These are phyloP conservation scores for Zalophus californianus DNA, from an alignment of 2,797 vertebrate species.

Conservation along the genomic window DNA sequence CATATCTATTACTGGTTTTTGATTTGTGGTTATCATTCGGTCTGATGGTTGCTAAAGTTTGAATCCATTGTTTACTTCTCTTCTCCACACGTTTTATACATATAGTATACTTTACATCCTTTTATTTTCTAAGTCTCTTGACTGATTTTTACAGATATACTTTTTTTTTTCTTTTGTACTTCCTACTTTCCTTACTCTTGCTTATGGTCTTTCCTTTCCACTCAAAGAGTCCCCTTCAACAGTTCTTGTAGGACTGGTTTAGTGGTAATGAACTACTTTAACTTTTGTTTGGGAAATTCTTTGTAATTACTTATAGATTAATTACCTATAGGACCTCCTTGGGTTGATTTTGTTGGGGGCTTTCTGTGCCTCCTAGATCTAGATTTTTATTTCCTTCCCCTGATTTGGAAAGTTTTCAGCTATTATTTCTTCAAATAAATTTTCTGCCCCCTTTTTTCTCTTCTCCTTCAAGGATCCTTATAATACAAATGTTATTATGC, in stretches of 20 bases:
- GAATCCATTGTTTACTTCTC: background rate
- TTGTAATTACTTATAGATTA: too few relatives aligned
- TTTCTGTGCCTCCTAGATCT: background rate
- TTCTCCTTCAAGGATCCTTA: background rate
- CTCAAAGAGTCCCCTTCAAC: background rate
- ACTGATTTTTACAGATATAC: background rate
- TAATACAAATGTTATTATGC: background rate
- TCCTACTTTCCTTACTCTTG: background rate
- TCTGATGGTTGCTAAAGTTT: background rate
- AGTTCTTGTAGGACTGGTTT: background rate
- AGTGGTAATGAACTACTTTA: background rate
- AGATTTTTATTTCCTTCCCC: background rate
- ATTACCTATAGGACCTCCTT: background rate
- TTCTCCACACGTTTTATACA: background rate
- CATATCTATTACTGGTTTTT: background rate
- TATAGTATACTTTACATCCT: background rate
- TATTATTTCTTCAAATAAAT: background rate
- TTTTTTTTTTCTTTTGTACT: background rate
- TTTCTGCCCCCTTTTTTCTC: background rate
- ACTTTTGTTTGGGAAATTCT: background rate
- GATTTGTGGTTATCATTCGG: background rate
- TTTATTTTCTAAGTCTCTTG: background rate
- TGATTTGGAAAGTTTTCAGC: background rate
- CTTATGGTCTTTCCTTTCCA: background rate
- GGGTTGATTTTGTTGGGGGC: background rate